A percentile compares a stretch with the other conserved stretches of the same genome.
Conservation (phyloP, 1,140 invertebrate species). For the Calephelis virginiensis region DNA sequence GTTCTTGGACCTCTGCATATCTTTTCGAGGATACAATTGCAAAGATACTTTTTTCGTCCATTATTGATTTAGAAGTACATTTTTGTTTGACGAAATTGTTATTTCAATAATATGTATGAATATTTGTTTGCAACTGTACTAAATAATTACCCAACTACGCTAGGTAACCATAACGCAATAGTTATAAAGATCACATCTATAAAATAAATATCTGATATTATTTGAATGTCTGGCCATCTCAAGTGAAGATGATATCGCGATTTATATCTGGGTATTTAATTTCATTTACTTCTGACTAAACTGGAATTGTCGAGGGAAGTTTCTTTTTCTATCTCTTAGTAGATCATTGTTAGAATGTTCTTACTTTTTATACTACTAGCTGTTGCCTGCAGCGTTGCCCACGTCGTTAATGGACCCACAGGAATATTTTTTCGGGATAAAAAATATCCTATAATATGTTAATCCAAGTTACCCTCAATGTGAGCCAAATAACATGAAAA, state of each 20-base stretch:
- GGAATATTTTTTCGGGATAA: too few relatives aligned
- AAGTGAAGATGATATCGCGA: constrained; percentile 40
- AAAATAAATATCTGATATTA: constrained; percentile 51
- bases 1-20: too few relatives aligned
- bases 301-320: constrained; percentile 16
- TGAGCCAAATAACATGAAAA: too few relatives aligned
- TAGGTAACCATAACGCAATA: constrained; percentile 15
- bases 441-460: too few relatives aligned
- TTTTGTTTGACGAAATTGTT: too few relatives aligned
- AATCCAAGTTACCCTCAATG: too few relatives aligned
- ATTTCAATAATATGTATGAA: not conserved
- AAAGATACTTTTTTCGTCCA: too few relatives aligned
- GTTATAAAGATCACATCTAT: constrained; percentile 44
- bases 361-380: not conserved
- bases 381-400: too few relatives aligned
- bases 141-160: constrained; percentile 15
- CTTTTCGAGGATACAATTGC: too few relatives aligned
- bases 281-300: constrained; percentile 34
- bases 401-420: too few relatives aligned
- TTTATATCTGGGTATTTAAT: constrained; percentile 47
- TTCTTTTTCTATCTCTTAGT: constrained; percentile 7
- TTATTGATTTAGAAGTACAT: too few relatives aligned
- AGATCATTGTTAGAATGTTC: not conserved
- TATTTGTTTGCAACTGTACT: not conserved
- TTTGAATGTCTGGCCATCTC: constrained; percentile 44